phyloP scores from a whole-genome alignment of 92 coral and sea anemone species.

The Siderastrea radians region DNA sequence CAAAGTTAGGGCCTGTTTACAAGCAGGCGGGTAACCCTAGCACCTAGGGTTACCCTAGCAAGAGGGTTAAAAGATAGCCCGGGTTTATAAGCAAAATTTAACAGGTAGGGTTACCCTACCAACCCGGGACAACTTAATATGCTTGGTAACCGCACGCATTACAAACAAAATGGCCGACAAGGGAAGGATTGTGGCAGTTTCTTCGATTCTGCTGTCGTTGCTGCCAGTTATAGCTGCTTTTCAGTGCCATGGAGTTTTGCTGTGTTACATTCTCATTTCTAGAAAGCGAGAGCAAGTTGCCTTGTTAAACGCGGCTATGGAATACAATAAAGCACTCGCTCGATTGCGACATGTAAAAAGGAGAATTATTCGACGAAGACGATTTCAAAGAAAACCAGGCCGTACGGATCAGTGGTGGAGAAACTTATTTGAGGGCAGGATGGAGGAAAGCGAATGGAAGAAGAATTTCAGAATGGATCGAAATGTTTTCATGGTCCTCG shows the following conservation, averaged over 20 bases:
- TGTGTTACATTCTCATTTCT: constrained; percentile 28
- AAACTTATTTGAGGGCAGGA: constrained; percentile 29
- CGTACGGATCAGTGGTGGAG: constrained; percentile 22
- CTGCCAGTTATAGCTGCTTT: constrained; percentile 25
- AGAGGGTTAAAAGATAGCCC: too few species aligned
- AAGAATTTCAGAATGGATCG: too few species aligned
- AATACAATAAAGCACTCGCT: constrained; percentile 21
- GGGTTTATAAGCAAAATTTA: too few species aligned
- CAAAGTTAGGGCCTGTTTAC: too few species aligned
- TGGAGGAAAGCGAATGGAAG: too few species aligned
- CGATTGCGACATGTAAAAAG: constrained; percentile 29
- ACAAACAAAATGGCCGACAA: constrained; percentile 16
- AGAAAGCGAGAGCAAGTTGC: constrained; percentile 37
- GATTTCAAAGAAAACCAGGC: constrained; percentile 32
- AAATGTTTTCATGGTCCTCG: constrained; percentile 9
- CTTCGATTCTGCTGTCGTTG: constrained; percentile 32
- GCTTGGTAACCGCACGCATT: too few species aligned
- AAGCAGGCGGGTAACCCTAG: too few species aligned
- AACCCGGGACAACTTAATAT: too few species aligned
- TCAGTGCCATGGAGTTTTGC: constrained; percentile 36
- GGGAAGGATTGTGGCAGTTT: constrained; percentile 16
- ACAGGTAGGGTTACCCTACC: too few species aligned
- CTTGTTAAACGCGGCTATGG: constrained; percentile 38
- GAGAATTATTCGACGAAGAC: constrained; percentile 23
- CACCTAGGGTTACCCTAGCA: too few species aligned